phyloP scores from a whole-genome alignment of 1,140 invertebrate genomes.

The Monomorium pharaonis region DNA sequence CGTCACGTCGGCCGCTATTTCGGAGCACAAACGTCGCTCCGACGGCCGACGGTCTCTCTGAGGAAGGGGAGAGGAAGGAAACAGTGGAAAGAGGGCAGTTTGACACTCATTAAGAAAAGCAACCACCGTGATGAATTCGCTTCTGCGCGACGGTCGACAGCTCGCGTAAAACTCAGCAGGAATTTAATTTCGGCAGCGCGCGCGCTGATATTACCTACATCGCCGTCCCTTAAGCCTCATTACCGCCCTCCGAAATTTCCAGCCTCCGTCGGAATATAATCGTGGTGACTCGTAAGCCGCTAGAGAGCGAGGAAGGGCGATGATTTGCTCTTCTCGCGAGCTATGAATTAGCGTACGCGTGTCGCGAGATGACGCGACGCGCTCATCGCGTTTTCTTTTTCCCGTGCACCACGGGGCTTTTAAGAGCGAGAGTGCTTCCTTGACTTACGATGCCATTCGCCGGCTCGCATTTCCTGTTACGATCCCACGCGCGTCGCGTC shows the following conservation, averaged over 20 bases:
- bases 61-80: neutral
- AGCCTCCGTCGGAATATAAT: neutral
- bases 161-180: conserved; percentile 58
- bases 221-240: conserved; percentile 56
- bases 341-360: conserved; percentile 61
- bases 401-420: conserved; percentile 53
- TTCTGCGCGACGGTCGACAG: neutral
- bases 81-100: conserved; percentile 40
- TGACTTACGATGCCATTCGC: conserved; percentile 73
- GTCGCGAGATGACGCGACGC: conserved; percentile 20
- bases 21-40: conserved; percentile 20
- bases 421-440: conserved; percentile 70
- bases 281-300: neutral
- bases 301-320: conserved; percentile 7
- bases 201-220: conserved; percentile 64
- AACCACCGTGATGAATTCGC: conserved; percentile 54
- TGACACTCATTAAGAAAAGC: conserved; percentile 66
- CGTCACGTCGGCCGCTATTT: conserved; percentile 16
- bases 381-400: conserved; percentile 62
- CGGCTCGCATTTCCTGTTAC: conserved; percentile 72
- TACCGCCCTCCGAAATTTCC: conserved; percentile 62
- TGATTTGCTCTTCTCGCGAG: conserved; percentile 37
- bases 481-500: conserved; percentile 32
- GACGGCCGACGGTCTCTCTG: neutral
- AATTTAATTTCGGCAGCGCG: conserved; percentile 63